These are phyloP conservation scores for Elachura formosa DNA, from an alignment of 2,113 vertebrate genomes.

Conservation along the genomic window DNA sequence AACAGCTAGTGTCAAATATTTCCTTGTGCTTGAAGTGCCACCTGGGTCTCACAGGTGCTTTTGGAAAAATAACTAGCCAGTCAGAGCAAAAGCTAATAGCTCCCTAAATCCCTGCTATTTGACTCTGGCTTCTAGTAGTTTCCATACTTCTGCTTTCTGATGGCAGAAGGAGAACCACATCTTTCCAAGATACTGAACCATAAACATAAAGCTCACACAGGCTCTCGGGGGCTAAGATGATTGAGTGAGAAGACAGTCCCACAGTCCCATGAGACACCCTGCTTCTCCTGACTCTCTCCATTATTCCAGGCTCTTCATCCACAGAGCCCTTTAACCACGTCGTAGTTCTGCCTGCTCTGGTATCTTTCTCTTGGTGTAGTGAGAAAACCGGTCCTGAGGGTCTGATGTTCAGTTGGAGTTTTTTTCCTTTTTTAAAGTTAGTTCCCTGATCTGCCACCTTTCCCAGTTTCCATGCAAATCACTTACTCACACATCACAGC, in stretches of 20 bases:
- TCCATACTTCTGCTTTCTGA: background rate
- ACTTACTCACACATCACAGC: background rate
- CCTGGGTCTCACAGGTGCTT: background rate
- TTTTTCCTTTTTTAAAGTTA: background rate
- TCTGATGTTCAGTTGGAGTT: rapidly evolving
- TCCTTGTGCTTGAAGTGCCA: background rate
- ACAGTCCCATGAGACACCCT: rapidly evolving
- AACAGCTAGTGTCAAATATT: background rate
- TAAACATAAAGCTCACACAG: background rate
- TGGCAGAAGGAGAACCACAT: background rate
- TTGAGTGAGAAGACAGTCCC: background rate
- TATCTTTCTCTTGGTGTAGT: background rate
- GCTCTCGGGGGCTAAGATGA: background rate
- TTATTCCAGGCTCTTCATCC: rapidly evolving
- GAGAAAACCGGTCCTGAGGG: background rate
- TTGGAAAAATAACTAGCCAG: background rate
- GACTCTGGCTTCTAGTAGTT: background rate
- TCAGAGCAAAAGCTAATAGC: background rate
- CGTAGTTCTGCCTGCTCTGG: background rate
- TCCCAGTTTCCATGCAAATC: background rate
- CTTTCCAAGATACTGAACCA: background rate
- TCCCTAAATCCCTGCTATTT: background rate
- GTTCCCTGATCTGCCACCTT: background rate
- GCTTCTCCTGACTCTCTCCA: background rate
- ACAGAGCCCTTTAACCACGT: rapidly evolving